Evolutionary conservation across 2,888 invertebrate genomes (phyloP), one percentile per base, ranked within the genome.

Genomic region (Lasioglossum marginatum): DNA sequence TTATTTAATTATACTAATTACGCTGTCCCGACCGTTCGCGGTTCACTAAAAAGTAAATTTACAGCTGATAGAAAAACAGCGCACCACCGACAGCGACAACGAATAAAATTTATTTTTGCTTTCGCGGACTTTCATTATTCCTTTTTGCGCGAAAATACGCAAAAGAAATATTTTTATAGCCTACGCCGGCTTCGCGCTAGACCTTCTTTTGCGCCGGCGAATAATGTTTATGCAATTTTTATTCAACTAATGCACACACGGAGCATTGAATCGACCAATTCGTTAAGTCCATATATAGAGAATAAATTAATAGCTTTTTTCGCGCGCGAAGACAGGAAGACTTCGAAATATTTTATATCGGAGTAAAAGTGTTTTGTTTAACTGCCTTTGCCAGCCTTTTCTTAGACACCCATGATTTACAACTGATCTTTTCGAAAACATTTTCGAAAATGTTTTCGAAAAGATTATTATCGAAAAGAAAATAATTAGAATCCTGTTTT

Each of bases 1-100:
- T 31, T 63, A 63, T 31, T 31, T 63, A 63, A 34, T 63, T 63
- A 63, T 6, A 63, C 31, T 63, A 63, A 63, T 31, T 63, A 31
- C 27, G 1, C 19, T 16, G 31, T 34, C 14, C 31, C 6, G 31
- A 34, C 19, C 31, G 63, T 63, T 63, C 63, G 31, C 19, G 16
- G 63, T 27, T 34, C 16, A 34, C 63, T 63, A 63, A 63, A 63
- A 63, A 34, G 63, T 63, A 63, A 19, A 63, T 63, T 19, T 63
- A 34, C 63, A 34, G 31, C 63, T 63, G 63, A 63, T 63, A 63
- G 31, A 63, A 63, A 31, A 63, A 63, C 63, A 63, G 31, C 63
- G 19, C 31, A 1, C 19, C 16, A 3, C 16, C 31, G 63, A 63
- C 63, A 31, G 31, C 16, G 63, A 63, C 63, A 63, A 31, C 63